Conservation (phyloP, 1,140 invertebrate species). For the Lepidotrigona ventralis region DNA sequence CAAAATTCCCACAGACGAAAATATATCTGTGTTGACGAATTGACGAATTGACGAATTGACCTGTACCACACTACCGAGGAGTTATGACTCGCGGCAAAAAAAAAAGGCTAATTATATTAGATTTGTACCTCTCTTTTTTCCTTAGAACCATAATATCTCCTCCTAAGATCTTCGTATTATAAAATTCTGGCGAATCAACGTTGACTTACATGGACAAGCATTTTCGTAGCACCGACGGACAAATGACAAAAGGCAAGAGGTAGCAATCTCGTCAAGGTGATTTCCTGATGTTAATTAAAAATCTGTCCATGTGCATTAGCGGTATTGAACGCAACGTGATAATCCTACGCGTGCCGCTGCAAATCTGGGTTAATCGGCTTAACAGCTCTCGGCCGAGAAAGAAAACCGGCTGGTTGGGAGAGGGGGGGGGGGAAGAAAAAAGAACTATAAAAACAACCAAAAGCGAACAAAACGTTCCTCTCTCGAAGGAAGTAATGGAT, state of each 20-base stretch:
- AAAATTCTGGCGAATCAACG: background rate
- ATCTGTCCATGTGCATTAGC: slow-evolving; percentile 29
- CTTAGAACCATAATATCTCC: background rate
- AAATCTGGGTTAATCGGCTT: slow-evolving; percentile 56
- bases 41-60: too few species aligned
- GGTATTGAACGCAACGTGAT: slow-evolving; percentile 28
- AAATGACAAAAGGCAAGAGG: background rate
- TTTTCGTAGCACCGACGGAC: background rate
- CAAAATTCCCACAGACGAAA: background rate
- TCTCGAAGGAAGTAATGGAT: slow-evolving; percentile 24
- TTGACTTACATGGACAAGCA: background rate
- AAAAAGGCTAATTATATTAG: background rate
- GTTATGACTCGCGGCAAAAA: background rate
- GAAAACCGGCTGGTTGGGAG: background rate
- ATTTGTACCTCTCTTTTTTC: background rate
- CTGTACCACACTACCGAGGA: background rate
- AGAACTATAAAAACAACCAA: slow-evolving; percentile 9
- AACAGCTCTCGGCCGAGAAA: slow-evolving; percentile 39
- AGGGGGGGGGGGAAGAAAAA: background rate
- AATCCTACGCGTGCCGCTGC: slow-evolving; percentile 20
- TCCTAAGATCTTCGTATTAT: background rate
- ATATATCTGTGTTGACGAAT: too few species aligned
- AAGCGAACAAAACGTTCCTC: slow-evolving; percentile 14
- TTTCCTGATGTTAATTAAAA: slow-evolving; percentile 36
- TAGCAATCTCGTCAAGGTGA: background rate